Base-by-base conservation (phyloP, 2,888 invertebrate species). In the Tipula confusa region DNA sequence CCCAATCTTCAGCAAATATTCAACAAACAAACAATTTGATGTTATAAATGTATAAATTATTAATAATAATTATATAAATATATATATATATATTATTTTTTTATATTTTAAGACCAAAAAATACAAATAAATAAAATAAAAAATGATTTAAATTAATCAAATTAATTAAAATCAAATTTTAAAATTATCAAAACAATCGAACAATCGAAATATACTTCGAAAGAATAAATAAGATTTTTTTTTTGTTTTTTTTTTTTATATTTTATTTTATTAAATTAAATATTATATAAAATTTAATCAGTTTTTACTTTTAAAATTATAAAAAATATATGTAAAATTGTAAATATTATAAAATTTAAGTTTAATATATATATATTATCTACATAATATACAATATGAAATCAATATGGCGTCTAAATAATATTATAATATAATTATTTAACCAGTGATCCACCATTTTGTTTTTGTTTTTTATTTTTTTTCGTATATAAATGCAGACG, bases 41-140 rank as follows among this genome's bases (percentile, higher is more conserved):
- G 64, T 64, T 64, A 64, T 64, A 64, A 64, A 64, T 64, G 64
- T 64, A 64, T 64, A 64, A 64, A 64, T 64, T 64, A 64, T 64
- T 64, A 64, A 64, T 24, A 24, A 64, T 9, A 64, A 24, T 24
- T 24, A 24, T 24, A 64, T 24, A 64, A 64, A 64, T 2, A 64
- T 64, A 64, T 64, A 64, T 13, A 64, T 64, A 64, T 24, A 18
- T 43, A n/a, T 43, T n/a, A n/a, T n/a, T 43, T 43, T 43, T 43
- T 43, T 24, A 64, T 64, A 24, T 64, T 64, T 64, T 64, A 64
- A 64, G 64, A 64, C 64, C 64, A 64, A 64, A 64, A 33, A 64
- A 24, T 24, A 24, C 24, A 64, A 64, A 64, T 64, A 64, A 64
- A 64, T 36, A 43, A 43, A 43, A 43, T 9, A n/a, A n/a, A n/a